Base-by-base conservation (phyloP, 1,140 invertebrate genomes). In the Zaprionus africanus region DNA sequence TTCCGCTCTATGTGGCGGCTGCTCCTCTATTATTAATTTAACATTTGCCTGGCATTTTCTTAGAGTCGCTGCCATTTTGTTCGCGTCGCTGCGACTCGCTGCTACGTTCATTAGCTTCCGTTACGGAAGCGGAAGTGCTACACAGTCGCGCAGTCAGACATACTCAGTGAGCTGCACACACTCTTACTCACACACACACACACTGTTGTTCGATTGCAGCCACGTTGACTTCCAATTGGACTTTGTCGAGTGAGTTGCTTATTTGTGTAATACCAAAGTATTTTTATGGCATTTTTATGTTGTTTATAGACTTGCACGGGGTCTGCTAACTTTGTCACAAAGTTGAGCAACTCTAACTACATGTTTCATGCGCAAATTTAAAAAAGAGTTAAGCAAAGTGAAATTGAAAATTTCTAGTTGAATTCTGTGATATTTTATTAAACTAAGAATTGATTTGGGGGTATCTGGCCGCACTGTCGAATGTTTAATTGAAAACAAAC, bases 41-140 rank as follows among this genome's bases (percentile, higher is more conserved):
- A 79, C 75, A 85, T 82, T 85, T 86, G 58, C 56, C 59, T 64
- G 66, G 69, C 66, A 75, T 81, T 84, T 71, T 77, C 68, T 73
- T 79, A 72, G 54, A 77, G 75, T 78, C 51, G 34, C 43, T 78
- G 75, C 79, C 61, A 67, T 66, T 74, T 78, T 70, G 58, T 62
- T 69, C 43, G 68, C 68, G 43, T 66, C 51, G 57, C 64, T 81
- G 53, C 59, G 59, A 24, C 73, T 77, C 63, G 67, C 46, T 49
- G 68, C 79, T 78, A 82, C 76, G 76, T 81, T 78, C 75, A 82
- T 82, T 82, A 81, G 70, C 80, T 82, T 82, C 80, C 80, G 80
- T 81, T 78, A 49, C 79, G 75, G 80, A 81, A 81, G 59, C 80
- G 80, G 79, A 82, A 81, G 79, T 81, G 70, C 79, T 74, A 78